phyloP scores from a whole-genome alignment of 2,113 vertebrate genomes.

The Drymodes brunneopygia region DNA sequence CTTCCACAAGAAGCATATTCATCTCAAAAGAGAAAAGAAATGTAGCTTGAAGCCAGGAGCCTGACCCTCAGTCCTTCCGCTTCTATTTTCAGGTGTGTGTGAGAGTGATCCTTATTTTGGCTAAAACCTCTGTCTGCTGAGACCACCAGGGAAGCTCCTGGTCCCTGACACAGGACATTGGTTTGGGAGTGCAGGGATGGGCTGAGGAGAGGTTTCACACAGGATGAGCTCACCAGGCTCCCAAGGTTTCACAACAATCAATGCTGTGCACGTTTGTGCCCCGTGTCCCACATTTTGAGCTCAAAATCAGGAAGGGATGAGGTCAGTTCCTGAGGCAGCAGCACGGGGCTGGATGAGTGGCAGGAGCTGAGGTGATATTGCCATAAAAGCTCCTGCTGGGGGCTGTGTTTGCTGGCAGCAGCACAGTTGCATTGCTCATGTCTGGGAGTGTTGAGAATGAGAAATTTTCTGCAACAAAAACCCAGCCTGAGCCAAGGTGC shows the following conservation, averaged over 20 bases:
- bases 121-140: background rate
- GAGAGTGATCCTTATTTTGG: background rate
- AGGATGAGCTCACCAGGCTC: background rate
- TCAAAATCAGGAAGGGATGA: background rate
- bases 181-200: background rate
- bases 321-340: slow-evolving; percentile 39
- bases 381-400: background rate
- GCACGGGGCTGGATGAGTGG: background rate
- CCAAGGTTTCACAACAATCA: background rate
- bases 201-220: background rate
- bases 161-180: background rate
- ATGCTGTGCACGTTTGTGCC: background rate
- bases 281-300: background rate
- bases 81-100: background rate
- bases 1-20: background rate
- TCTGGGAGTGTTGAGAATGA: slow-evolving; percentile 39
- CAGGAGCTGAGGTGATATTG: background rate
- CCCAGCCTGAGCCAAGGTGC: background rate
- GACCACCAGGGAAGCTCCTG: background rate
- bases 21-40: background rate
- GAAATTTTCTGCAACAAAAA: background rate
- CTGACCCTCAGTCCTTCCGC: background rate
- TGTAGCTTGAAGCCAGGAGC: background rate
- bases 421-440: background rate
- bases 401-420: slow-evolving; percentile 40